These are phyloP conservation scores for Sciurus carolinensis DNA, from an alignment of 2,797 vertebrate genomes.

Conservation along the genomic window DNA sequence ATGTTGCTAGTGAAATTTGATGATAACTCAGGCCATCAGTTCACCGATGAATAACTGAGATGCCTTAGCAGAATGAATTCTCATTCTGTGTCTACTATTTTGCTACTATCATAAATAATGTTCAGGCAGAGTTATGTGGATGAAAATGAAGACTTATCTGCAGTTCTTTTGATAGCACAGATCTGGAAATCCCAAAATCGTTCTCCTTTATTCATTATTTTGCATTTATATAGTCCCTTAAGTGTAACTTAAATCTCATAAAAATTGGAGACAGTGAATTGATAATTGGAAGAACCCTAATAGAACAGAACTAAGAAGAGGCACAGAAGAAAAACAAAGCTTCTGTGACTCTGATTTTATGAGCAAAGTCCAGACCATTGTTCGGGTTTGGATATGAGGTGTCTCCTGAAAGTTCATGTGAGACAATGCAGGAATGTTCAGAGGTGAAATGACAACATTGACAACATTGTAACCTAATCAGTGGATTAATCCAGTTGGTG, in stretches of 20 bases:
- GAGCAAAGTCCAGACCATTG: not conserved
- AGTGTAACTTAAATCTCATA: constrained; percentile 53
- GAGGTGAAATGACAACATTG: too few relatives aligned
- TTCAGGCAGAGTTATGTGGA: not conserved
- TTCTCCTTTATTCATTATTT: constrained; percentile 58
- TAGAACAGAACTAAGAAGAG: not conserved
- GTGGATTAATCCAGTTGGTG: too few relatives aligned
- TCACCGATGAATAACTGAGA: constrained; percentile 46
- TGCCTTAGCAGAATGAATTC: not conserved
- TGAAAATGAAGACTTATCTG: constrained; percentile 40
- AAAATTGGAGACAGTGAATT: constrained; percentile 18
- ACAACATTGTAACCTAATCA: too few relatives aligned
- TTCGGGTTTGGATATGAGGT: too few relatives aligned
- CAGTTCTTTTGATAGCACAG: not conserved
- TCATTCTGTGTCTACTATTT: constrained; percentile 10
- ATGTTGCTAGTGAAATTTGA: constrained; percentile 31
- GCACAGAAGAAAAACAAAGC: not conserved
- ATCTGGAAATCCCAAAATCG: not conserved
- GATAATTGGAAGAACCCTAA: not conserved
- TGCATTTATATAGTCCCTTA: constrained; percentile 63
- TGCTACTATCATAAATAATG: constrained; percentile 23
- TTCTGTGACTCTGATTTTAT: not conserved
- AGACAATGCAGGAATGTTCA: too few relatives aligned
- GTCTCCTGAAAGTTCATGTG: too few relatives aligned
- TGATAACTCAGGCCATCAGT: not conserved